Conservation (phyloP, 2,888 invertebrate species). For the Tiliacea citrago region DNA sequence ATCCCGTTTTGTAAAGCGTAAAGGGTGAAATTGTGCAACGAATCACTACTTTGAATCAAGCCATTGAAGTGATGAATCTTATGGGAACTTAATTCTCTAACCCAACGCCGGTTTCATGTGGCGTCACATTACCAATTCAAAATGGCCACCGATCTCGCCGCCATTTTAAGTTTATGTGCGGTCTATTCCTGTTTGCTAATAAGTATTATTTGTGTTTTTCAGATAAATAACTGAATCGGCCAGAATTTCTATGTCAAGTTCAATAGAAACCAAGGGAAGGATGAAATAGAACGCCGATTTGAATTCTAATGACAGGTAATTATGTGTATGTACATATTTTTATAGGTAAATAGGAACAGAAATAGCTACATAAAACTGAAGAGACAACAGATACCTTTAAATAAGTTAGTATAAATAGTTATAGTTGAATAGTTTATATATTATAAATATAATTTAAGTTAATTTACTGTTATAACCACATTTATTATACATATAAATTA, state of each 20-base stretch:
- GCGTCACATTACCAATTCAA: not conserved
- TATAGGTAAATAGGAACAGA: not conserved
- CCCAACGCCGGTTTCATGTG: not conserved
- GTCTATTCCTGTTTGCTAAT: not conserved
- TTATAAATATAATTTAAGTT: not conserved
- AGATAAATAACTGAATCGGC: not conserved
- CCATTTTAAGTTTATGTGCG: not conserved
- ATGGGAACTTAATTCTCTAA: not conserved
- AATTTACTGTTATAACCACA: not conserved
- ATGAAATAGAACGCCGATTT: fast-evolving
- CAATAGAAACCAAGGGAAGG: not conserved
- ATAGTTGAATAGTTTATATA: not conserved
- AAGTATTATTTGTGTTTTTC: not conserved
- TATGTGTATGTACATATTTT: not conserved
- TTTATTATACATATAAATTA: too few relatives aligned
- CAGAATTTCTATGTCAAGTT: not conserved
- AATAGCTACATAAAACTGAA: not conserved
- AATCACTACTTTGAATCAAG: not conserved
- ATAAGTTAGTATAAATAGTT: not conserved
- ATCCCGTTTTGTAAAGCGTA: not conserved
- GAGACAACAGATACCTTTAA: not conserved
- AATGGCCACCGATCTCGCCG: not conserved
- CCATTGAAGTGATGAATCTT: not conserved
- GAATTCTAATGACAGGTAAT: not conserved
- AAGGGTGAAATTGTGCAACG: not conserved